Base-by-base conservation (phyloP, 2,113 vertebrate genomes). In the Etheostoma cragini region DNA sequence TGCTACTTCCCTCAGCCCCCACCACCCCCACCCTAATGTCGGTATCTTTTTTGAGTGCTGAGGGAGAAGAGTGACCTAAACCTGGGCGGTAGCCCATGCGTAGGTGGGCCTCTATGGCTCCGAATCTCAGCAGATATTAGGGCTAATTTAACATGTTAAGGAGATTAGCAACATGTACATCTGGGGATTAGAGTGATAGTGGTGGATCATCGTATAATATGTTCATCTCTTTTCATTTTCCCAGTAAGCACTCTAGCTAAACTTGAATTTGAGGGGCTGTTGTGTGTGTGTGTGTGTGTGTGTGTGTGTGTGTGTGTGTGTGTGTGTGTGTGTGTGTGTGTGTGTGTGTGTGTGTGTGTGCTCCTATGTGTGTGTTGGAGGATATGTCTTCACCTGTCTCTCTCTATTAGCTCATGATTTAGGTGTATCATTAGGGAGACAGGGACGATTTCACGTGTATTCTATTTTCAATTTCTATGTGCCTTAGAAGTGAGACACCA, bases 81-180 rank as follows among this genome's bases (percentile, higher is more conserved):
- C 89, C 88, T 92, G 93, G 91, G 93, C 72, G 89, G 86, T 87
- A 84, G 92, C 90, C 90, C 89, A 92, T 16, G 78, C 81, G 91
- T 94, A 93, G 91, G 93, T 93, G 89, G 91, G 86, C 86, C 87
- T 90, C 89, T 80, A 50, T 81, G 87, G 84, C 73, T 84, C 73
- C 88, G 90, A 88, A 89, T 91, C 84, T 75, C 82, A 52, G 87
- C 82, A 87, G 91, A 88, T 94, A 94, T 93, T 94, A 94, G 88
- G 83, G 79, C 90, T 88, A 92, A 91, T 93, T 94, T 93, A 94
- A 92, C 90, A 89, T 89, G 91, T 93, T 94, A 89, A 94, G 91
- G 93, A 92, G 93, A 94, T 94, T 94, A 94, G 89, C 82, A 83
- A 90, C 89, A 91, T 93, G 93, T 91, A 93, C 92, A 89, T 89